Base-by-base conservation (phyloP, 2,113 vertebrate genomes). In the Eulemur macaco region DNA sequence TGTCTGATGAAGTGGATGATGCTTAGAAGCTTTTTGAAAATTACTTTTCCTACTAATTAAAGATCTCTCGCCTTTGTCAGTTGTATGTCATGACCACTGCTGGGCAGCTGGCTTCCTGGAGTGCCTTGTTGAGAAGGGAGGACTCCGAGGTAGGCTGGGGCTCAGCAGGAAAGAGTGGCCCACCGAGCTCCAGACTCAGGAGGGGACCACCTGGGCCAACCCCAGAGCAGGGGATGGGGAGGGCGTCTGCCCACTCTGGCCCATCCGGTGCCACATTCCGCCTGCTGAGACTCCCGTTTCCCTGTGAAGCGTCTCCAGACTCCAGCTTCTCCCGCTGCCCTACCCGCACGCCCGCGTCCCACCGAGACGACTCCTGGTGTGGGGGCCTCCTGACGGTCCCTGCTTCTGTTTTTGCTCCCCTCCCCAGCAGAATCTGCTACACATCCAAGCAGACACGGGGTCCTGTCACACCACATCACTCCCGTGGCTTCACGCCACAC, bases 221-320 rank as follows among this genome's bases (percentile, higher is more conserved):
- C 31, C 45, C 37, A 2, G 1, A 74, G 29, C 25, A 9, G 25
- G 37, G 42, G 31, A 27, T 15, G 60, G 10, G 2, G 1, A 64
- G 27, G 13, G 12, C 42, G 2, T 1, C 13, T 20, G 21, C 2
- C 31, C 2, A 21, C n/a, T 23, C 21, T 45, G 39, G 21, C 42
- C 3, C 8, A 9, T 0, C 11, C 21, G 56, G 9, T 7, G 0
- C 50, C 13, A 4, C 21, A 0, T 39, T 20, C 42, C 1, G 3
- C 47, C 20, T 45, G 23, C 29, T 21, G 1, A 0, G 7, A 42
- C 42, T 39, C 80, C 25, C 8, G 12, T 29, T 45, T 74, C 17
- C 42, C 42, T 74, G 15, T 74, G 39, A 47, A 47, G 42, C 29
- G 7, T 29, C 42, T 18, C 27, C 6, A 4, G 0, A 18, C 12